These are phyloP conservation scores for Lindbergichthys nudifrons DNA, from an alignment of 2,797 vertebrate species.

Conservation along the genomic window DNA sequence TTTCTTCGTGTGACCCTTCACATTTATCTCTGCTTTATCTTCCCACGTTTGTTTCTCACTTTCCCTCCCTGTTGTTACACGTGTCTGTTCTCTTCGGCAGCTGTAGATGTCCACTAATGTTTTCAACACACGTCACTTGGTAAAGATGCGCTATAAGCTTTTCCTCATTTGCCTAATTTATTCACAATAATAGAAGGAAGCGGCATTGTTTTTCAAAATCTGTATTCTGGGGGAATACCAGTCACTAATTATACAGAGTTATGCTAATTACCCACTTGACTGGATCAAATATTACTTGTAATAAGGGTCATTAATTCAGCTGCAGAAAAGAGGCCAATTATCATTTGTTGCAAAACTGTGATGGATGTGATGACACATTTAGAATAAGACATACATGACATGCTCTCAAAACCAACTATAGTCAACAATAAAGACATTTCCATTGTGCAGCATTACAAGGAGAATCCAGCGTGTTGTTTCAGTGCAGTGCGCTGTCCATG, in stretches of 20 bases:
- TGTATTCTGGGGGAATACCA: conserved; percentile 59
- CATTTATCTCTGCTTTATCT: not conserved
- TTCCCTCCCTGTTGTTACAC: not conserved
- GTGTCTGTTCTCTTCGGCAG: conserved; percentile 6
- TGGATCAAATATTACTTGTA: conserved; percentile 57
- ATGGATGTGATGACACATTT: conserved; percentile 21
- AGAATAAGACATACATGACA: conserved; percentile 12
- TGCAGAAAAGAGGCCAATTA: conserved; percentile 47
- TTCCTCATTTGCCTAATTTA: conserved; percentile 55
- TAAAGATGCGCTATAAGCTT: conserved; percentile 27
- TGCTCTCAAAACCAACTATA: conserved; percentile 8
- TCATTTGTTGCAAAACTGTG: conserved; percentile 33
- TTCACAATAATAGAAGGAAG: conserved; percentile 38
- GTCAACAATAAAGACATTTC: not conserved
- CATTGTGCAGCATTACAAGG: not conserved
- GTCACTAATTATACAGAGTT: conserved; percentile 60
- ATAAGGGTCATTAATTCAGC: conserved; percentile 65
- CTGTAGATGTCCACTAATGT: not conserved
- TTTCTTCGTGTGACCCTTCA: not conserved
- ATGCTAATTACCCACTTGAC: conserved; percentile 73
- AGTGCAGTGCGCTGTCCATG: conserved; percentile 65
- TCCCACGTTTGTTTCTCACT: not conserved
- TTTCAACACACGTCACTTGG: conserved; percentile 17
- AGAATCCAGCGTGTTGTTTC: not conserved
- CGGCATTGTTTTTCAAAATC: conserved; percentile 53